Base-by-base conservation (phyloP, 2,113 vertebrate species). In the Tetrax tetrax region DNA sequence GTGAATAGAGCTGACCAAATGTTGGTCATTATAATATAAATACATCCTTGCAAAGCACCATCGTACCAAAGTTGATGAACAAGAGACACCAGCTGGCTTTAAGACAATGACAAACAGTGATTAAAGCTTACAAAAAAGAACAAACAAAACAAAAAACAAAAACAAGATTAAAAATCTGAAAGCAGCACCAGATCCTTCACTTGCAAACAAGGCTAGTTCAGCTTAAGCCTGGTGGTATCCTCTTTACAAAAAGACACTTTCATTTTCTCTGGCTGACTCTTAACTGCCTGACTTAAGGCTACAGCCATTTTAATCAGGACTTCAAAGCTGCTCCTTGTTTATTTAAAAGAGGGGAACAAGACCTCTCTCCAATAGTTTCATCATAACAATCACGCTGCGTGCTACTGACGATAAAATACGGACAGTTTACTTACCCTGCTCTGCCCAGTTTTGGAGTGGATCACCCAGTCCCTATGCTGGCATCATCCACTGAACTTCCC, bases 11-110 rank as follows among this genome's bases (percentile, higher is more conserved):
- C 95, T 97, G 98, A 98, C 98, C 99, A 99, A 99, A 99, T 98
- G 98, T 99, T 99, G 99, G 99, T 97, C 98, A 98, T 98, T 98
- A 98, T 98, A 98, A 98, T 98, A 98, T 98, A 98, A 98, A 98
- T 97, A 98, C 97, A 98, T 98, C 98, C 98, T 98, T 98, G 98
- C 98, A 98, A 98, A 99, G 98, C 98, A 98, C 98, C 98, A 96
- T 98, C 97, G 94, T 98, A 98, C 98, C 97, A 83, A 98, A 97
- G 96, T 97, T 96, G 94, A 97, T 97, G 97, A 97, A 98, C 96
- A 96, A 97, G 95, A 98, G 93, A 98, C 94, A 97, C 96, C 97
- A 98, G 97, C 91, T 97, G 96, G 97, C 94, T 97, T 98, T 93
- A 97, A 97, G 95, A 98, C 98, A 98, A 96, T 86, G 95, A 98